Evolutionary conservation across 2,797 vertebrate species (phyloP).

Genomic region (Neosalanx taihuensis): DNA sequence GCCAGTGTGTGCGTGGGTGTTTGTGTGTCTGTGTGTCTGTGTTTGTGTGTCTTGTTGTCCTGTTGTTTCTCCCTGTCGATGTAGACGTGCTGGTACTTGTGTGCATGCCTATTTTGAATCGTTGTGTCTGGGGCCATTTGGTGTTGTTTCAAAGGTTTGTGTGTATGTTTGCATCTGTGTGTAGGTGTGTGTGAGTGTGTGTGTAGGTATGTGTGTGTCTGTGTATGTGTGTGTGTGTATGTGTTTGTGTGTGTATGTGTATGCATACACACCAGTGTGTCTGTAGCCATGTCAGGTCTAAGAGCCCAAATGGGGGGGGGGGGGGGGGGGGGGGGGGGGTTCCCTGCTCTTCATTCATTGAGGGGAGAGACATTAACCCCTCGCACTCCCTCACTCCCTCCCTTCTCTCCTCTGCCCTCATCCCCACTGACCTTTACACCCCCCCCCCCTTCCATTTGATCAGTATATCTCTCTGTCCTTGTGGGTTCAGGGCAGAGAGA

Average conservation of each 20-base stretch:
- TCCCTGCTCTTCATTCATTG: slow-evolving; percentile 48
- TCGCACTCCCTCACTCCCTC: not conserved
- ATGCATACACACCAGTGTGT: not conserved
- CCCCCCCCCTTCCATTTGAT: not conserved
- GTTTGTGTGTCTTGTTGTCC: slow-evolving; percentile 12
- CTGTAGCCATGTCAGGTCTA: not conserved
- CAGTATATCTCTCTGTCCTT: too few relatives aligned
- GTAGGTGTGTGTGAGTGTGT: not conserved
- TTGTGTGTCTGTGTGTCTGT: slow-evolving; percentile 12
- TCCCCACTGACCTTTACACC: not conserved
- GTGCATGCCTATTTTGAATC: slow-evolving; percentile 30
- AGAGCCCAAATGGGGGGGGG: slow-evolving; percentile 42
- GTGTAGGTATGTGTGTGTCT: not conserved
- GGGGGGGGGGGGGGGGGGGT: slow-evolving; percentile 45
- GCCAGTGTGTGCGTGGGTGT: slow-evolving; percentile 45
- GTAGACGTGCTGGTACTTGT: slow-evolving; percentile 20
- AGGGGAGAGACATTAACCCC: slow-evolving; percentile 50
- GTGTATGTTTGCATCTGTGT: not conserved
- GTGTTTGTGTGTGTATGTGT: not conserved
- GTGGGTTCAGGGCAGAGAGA: too few relatives aligned
- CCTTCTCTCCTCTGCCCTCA: not conserved
- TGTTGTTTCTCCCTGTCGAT: slow-evolving; percentile 7
- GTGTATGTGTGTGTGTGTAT: not conserved
- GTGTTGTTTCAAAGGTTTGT: not conserved
- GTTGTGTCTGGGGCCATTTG: slow-evolving; percentile 13